Conservation (phyloP, 2,888 invertebrate genomes). For the Odontomyia ornata region DNA sequence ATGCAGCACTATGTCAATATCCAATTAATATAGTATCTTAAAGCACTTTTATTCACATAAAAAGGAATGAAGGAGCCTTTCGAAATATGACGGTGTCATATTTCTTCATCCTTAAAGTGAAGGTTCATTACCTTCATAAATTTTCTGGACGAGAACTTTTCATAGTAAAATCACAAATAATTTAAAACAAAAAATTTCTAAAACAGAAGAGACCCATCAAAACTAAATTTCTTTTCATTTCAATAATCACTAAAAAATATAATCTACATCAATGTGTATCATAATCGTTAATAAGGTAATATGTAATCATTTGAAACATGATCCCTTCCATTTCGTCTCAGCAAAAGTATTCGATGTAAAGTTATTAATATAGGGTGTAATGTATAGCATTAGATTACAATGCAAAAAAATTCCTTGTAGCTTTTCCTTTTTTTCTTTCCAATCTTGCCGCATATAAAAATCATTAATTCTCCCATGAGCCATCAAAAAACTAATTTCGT, state of each 20-base stretch:
- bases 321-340: constrained; percentile 1
- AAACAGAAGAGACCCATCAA: not conserved
- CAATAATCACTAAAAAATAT: constrained; percentile 21
- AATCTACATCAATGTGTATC: not conserved
- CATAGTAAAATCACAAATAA: not conserved
- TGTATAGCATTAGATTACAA: constrained; percentile 28
- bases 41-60: not conserved
- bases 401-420: constrained; percentile 35
- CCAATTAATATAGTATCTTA: too few species aligned
- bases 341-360: constrained; percentile 18
- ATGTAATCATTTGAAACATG: constrained; percentile 11
- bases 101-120: too few species aligned
- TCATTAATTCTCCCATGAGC: constrained; percentile 28
- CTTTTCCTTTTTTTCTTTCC: too few species aligned
- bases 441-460: constrained; percentile 36
- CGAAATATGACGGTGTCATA: too few species aligned
- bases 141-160: not conserved
- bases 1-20: too few species aligned
- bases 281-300: too few species aligned
- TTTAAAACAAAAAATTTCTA: not conserved
- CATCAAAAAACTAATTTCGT: too few species aligned
- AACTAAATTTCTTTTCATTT: not conserved
- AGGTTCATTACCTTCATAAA: too few species aligned
- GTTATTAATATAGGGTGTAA: constrained; percentile 3
- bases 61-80: not conserved